Evolutionary conservation across 1,140 invertebrate genomes (phyloP).

Genomic region (Sipha flava): DNA sequence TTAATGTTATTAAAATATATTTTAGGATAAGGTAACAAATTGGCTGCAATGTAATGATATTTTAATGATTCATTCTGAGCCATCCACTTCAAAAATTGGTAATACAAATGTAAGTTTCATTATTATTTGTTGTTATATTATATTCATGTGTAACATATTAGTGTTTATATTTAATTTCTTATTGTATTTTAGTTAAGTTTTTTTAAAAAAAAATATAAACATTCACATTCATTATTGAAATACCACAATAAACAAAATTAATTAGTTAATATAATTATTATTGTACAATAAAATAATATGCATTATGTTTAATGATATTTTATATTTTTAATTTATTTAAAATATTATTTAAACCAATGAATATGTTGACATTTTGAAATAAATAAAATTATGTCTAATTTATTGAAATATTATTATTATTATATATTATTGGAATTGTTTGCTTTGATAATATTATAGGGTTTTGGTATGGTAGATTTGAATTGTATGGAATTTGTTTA

Average conservation of each 20-base stretch:
- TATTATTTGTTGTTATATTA: not conserved
- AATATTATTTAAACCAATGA: no score
- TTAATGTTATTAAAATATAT: not conserved
- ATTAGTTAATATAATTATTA: no score
- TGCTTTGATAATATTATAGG: not conserved
- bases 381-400: not conserved
- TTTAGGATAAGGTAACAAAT: not conserved
- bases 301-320: not conserved
- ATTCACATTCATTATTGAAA: no score
- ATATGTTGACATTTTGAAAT: no score
- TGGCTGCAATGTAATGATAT: not conserved
- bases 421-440: not conserved
- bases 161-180: no score
- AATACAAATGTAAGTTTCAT: not conserved
- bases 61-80: not conserved
- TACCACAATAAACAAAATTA: no score
- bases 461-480: not conserved
- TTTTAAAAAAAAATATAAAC: no score
- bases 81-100: not conserved
- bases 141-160: no score
- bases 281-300: no score
- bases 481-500: not conserved
- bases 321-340: no score
- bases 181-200: no score
- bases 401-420: no score